Base-by-base conservation (phyloP, 2,113 vertebrate genomes). In the Sphaerodactylus townsendi region DNA sequence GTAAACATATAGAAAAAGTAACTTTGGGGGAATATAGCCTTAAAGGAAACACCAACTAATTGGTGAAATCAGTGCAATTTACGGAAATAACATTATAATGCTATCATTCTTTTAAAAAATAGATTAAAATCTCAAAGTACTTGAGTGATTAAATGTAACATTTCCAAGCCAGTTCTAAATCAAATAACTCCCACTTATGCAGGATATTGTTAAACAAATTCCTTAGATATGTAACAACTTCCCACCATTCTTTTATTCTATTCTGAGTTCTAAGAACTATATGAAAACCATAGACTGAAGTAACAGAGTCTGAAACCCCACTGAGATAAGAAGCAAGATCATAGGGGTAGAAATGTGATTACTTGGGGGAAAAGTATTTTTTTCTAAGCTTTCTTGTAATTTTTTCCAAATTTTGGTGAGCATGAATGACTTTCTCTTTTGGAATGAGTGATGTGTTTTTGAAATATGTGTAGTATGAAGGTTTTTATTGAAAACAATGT, bases 131-230 rank as follows among this genome's bases (percentile, higher is more conserved):
- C 39, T 65, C 33, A 10, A 71, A 90, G 53, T 28, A 5, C 7
- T 35, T 23, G 44, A 14, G 41, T 82, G 88, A 91, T n/a, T 62
- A 28, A 89, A 86, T n/a, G n/a, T n/a, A n/a, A n/a, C n/a, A 79
- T 79, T n/a, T 53, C 7, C 17, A 50, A 33, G 35, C 71, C 10
- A 56, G 48, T 65, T 77, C 84, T 53, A 85, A 87, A 79, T 82
- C 71, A 87, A 83, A 37, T 37, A 87, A 37, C 46, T 37, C 65
- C 30, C 79, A 10, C 44, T 87, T 73, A 56, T 0, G 0, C 62
- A 86, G 14, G 1, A 13, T 37, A 21, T 64, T 84, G 50, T 35
- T 87, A 41, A 87, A 82, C 68, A 53, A 82, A 85, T 87, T 90
- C 65, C 50, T 84, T 44, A 84, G 74, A 84, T 70, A 59, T 59